Evolutionary conservation across 1,140 invertebrate species (phyloP), one percentile per base, ranked within the genome.

Genomic region (Neoseiulus cucumeris): DNA sequence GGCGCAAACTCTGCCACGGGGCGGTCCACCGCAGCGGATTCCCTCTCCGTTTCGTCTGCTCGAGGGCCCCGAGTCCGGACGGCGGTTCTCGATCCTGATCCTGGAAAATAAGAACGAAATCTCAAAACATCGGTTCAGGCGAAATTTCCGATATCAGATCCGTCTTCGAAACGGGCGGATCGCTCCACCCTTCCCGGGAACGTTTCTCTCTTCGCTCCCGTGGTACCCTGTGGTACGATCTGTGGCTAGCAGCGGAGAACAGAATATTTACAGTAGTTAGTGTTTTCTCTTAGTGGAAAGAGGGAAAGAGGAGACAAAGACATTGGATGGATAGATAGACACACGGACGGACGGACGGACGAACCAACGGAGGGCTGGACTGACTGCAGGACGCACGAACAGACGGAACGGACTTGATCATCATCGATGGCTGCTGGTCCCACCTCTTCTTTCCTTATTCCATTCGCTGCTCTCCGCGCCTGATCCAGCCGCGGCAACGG

Each of bases 191-290:
- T 25, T 20, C 33, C 14, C 22, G 9, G 2, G 22, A 17, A 1
- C 14, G 33, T 1, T 33, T 29, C 51, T 59, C 51, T 20, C 22
- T 25, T 20, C 22, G 22, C 22, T 29, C 51, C 25, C 33, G 25
- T 25, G 51, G 51, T 59, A 59, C 51, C 22, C 33, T 59, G 51
- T 59, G 51, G 51, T 25, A 59, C 51, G 51, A 18, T 59, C 22
- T 59, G 51, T 59, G 51, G 51, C 9, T 29, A 12, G 51, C 25
- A 59, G 51, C 51, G 51, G 51, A 59, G 25, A 59, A 33, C 51
- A 59, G 51, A 59, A 59, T 59, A 59, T 59, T 59, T 59, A 59
- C 51, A 59, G 51, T 59, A 59, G 51, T 59, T 59, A 59, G 51
- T 59, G 25, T 25, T 25, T 25, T 25, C 22, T 33, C 25, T 59